These are phyloP conservation scores for Rhinichthys osculus DNA, from an alignment of 2,797 vertebrate genomes.

Conservation along the genomic window DNA sequence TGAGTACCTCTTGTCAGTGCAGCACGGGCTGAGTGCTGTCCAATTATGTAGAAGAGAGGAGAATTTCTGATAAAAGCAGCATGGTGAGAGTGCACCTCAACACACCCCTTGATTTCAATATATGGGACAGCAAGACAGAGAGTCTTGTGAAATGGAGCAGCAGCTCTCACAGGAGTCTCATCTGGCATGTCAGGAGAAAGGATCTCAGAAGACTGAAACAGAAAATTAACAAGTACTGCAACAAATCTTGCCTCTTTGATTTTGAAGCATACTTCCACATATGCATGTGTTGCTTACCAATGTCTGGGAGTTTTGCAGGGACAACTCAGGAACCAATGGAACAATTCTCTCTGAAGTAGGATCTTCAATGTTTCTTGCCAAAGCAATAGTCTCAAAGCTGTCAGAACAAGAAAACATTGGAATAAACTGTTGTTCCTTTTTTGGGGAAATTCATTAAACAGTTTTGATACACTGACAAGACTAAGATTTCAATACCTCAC, in stretches of 20 bases:
- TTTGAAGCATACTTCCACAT: no score
- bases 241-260: no score
- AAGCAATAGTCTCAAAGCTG: slow-evolving; percentile 80
- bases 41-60: slow-evolving; percentile 72
- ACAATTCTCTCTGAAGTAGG: slow-evolving; percentile 70
- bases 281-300: no score
- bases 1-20: slow-evolving; percentile 26
- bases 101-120: slow-evolving; percentile 75
- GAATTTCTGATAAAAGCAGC: slow-evolving; percentile 69
- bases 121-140: slow-evolving; percentile 68
- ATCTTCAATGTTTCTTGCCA: slow-evolving; percentile 82
- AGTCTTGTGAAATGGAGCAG: slow-evolving; percentile 62
- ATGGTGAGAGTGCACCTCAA: slow-evolving; percentile 73
- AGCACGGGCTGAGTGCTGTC: slow-evolving; percentile 55
- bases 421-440: not conserved
- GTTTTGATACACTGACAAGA: not conserved
- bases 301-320: slow-evolving; percentile 51
- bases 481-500: slow-evolving; percentile 65
- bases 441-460: not conserved
- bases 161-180: slow-evolving; percentile 23
- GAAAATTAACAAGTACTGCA: no score
- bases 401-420: slow-evolving; percentile 52
- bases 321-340: slow-evolving; percentile 72
- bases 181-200: not conserved
- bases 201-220: slow-evolving; percentile 64